Base-by-base conservation (phyloP, 2,113 vertebrate species). In the Suricata suricatta region DNA sequence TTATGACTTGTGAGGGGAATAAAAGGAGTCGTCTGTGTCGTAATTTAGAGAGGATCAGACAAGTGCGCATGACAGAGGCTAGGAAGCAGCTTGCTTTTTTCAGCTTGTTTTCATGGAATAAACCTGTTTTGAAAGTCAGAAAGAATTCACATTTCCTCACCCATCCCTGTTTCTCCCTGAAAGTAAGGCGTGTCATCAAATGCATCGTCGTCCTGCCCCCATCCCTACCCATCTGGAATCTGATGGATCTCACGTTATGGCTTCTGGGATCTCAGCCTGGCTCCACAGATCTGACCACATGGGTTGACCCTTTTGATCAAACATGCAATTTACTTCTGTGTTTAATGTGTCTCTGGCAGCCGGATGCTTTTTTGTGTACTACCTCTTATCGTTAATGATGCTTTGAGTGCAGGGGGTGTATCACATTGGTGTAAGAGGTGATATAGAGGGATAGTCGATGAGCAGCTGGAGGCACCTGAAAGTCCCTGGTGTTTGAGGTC, bases 11-110 rank as follows among this genome's bases (percentile, higher is more conserved):
- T 63, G 76, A 83, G 38, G 57, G 21, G 60, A 80, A 38, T 93
- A 15, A 74, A 93, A 90, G 77, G 74, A 92, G 80, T 77, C 0
- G 1, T 79, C 68, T n/a, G n/a, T 71, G 80, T 94, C 94, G 80
- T 94, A 84, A 95, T 90, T 72, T 66, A 88, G n/a, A 44, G 64
- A 83, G 38, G 89, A 80, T 80, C 83, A n/a, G 79, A 38, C 27
- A 91, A 27, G 79, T 41, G 21, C 54, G 4, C 1, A 5, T 41
- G 41, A 50, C 8, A 1, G 63, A 16, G 38, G 69, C 72, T 54
- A 4, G 93, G 95, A 96, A 81, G 76, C 15, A 87, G 57, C 31
- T 35, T 41, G 27, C 96, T 83, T 41, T 47, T 87, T 90, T 47
- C n/a, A 14, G 21, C 66, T 50, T 90, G 50, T 80, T 77, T 95